Conservation (phyloP, 2,113 vertebrate species). For the Mobula hypostoma region DNA sequence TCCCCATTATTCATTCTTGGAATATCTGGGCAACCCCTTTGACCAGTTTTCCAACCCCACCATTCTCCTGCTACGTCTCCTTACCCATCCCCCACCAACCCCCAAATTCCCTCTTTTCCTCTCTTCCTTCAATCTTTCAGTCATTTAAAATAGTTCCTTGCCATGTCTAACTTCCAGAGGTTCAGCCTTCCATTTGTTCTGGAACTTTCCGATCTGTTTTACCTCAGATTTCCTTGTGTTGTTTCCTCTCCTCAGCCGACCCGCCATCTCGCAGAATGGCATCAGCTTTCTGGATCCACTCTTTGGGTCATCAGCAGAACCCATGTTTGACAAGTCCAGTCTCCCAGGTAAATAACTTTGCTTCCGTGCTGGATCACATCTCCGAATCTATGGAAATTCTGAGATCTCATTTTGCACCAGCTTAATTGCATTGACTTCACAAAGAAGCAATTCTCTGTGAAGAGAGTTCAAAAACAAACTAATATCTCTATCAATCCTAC, state of each 20-base stretch:
- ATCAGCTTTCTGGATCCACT: constrained; percentile 51
- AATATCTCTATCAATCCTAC: no score
- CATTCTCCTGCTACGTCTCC: no score
- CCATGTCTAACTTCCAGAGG: accelerated
- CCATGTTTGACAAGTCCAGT: constrained; percentile 70
- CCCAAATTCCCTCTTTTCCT: neutral
- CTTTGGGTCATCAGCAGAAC: constrained; percentile 80
- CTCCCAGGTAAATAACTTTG: constrained; percentile 59
- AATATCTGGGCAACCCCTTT: neutral
- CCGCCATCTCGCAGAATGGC: neutral
- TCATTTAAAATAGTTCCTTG: neutral
- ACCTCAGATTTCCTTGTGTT: neutral
- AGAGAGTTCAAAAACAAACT: no score
- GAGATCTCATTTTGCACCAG: neutral
- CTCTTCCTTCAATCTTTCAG: neutral
- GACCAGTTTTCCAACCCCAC: no score
- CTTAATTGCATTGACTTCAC: neutral
- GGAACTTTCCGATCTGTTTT: neutral
- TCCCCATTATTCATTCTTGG: neutral
- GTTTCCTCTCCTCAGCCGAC: neutral
- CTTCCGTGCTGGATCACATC: neutral
- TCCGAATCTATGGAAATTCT: neutral
- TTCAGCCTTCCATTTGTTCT: neutral
- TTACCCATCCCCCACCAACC: no score
- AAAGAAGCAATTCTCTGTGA: no score